Evolutionary conservation across 92 coral and sea anemone genomes (phyloP).

Genomic region (Galaxea fascicularis): DNA sequence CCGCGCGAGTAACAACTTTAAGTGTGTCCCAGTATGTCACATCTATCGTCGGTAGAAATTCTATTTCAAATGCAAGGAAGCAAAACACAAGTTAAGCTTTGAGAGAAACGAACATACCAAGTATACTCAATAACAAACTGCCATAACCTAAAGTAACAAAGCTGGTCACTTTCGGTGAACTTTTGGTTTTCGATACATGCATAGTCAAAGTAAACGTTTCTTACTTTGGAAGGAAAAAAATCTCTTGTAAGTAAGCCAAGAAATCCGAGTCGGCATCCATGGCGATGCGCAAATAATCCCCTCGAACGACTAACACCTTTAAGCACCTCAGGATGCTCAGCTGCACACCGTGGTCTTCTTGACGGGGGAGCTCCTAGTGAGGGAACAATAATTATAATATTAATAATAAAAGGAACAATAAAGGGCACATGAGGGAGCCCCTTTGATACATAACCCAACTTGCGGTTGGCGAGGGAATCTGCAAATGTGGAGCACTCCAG

Average conservation of each 20-base stretch:
- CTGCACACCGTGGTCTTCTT: constrained; percentile 94
- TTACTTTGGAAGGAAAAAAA: constrained; percentile 98
- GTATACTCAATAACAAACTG: too few species aligned
- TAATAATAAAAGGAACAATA: too few species aligned
- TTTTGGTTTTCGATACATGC: too few species aligned
- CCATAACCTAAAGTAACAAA: too few species aligned
- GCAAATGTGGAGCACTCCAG: background rate
- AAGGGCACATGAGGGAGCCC: constrained; percentile 19
- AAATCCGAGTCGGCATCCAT: constrained; percentile 92
- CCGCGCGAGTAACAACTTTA: too few species aligned
- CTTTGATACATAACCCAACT: background rate
- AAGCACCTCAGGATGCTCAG: constrained; percentile 86
- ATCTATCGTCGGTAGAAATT: too few species aligned
- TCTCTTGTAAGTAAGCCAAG: constrained; percentile 91
- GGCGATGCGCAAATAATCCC: constrained; percentile 89
- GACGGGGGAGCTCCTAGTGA: constrained; percentile 92
- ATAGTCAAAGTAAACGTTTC: background rate
- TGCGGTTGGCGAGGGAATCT: too few species aligned
- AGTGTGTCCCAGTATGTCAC: too few species aligned
- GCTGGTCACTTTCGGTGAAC: too few species aligned
- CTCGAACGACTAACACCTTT: constrained; percentile 83
- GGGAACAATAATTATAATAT: constrained; percentile 1
- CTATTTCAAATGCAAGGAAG: too few species aligned
- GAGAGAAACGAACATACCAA: too few species aligned
- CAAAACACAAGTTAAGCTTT: too few species aligned